Conservation (phyloP, 1,140 invertebrate genomes). For the Cryptotermes secundus region DNA sequence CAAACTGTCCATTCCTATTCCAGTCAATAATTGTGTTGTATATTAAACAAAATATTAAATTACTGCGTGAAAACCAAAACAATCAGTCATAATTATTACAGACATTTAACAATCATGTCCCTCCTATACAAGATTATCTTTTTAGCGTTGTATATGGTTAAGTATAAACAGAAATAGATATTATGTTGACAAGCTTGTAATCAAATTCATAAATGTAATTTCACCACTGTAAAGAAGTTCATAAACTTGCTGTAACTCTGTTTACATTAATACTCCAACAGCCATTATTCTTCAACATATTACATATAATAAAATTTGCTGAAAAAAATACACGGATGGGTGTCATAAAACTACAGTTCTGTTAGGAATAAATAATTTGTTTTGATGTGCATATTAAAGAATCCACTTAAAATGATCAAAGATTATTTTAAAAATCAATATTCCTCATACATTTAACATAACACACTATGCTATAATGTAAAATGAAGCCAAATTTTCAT, state of each 20-base stretch:
- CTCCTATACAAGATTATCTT: too few relatives aligned
- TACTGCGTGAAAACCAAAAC: not conserved
- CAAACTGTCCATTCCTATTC: not conserved
- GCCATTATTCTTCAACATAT: too few relatives aligned
- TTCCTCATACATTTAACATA: not conserved
- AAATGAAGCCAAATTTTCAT: not conserved
- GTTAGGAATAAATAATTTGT: not conserved
- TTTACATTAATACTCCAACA: not conserved
- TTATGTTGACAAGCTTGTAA: not conserved
- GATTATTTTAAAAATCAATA: not conserved
- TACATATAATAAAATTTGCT: not conserved
- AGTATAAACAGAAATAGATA: too few relatives aligned
- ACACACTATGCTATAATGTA: not conserved
- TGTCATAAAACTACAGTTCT: not conserved
- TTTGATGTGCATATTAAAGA: not conserved
- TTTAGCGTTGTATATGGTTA: too few relatives aligned
- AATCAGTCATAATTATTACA: too few relatives aligned
- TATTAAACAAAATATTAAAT: not conserved
- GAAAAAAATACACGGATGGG: not conserved
- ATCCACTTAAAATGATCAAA: not conserved
- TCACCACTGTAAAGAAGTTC: not conserved
- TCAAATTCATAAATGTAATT: not conserved
- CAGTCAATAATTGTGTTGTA: not conserved
- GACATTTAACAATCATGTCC: too few relatives aligned
- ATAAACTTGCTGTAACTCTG: not conserved